These are phyloP conservation scores for Cryptoprocta ferox DNA, from an alignment of 2,797 vertebrate genomes.

Conservation along the genomic window DNA sequence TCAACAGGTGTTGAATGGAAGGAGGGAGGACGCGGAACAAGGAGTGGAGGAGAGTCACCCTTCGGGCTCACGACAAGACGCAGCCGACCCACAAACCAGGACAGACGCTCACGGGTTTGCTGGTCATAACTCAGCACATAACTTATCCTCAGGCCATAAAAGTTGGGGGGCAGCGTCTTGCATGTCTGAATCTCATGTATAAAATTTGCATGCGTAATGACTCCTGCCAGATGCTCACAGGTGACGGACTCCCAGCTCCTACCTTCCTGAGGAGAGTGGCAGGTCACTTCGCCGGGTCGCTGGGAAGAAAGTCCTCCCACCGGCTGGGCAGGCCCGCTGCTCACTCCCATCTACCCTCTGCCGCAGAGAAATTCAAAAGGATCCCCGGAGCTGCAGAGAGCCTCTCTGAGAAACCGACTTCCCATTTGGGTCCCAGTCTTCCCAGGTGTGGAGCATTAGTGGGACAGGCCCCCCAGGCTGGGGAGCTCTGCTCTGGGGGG, in stretches of 20 bases:
- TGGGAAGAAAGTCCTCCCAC: not conserved
- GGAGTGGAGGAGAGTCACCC: fast-evolving
- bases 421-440: fast-evolving
- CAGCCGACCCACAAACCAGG: not conserved
- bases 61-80: conserved; percentile 16
- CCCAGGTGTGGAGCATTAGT: fast-evolving
- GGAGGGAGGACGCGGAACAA: not conserved
- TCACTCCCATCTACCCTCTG: fast-evolving
- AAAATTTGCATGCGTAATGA: conserved; percentile 72
- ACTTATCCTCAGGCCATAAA: conserved; percentile 58
- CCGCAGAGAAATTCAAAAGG: not conserved
- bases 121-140: conserved; percentile 22
- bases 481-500: too few species aligned
- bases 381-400: fast-evolving
- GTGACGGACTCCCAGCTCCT: conserved; percentile 58
- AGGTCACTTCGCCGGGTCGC: not conserved
- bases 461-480: fast-evolving
- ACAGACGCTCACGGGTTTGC: not conserved
- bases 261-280: conserved; percentile 6
- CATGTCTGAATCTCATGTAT: conserved; percentile 71
- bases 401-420: not conserved
- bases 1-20: too few species aligned
- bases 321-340: fast-evolving
- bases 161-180: conserved; percentile 17
- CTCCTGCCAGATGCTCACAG: conserved; percentile 44